A percentile compares a stretch with the other conserved stretches of the same genome.
These are phyloP conservation scores for Apostichopus japonicus DNA, from an alignment of 35 echinoderm and acorn worm species.

Conservation along the genomic window DNA sequence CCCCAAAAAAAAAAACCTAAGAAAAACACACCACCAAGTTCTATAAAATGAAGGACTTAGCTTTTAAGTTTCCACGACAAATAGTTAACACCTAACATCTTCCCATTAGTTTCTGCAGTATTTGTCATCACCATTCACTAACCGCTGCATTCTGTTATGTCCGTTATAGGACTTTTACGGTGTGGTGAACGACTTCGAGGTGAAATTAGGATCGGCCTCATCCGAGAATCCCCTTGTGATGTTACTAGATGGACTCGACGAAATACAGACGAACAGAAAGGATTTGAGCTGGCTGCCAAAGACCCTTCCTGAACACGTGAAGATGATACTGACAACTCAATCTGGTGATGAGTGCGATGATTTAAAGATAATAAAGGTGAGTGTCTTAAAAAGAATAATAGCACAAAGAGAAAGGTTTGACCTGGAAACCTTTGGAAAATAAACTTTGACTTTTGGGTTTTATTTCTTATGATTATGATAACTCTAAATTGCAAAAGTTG, in stretches of 20 bases:
- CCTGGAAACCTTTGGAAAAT: too few species aligned
- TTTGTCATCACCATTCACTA: not conserved
- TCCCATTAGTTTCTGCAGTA: not conserved
- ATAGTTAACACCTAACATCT: not conserved
- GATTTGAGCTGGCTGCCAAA: constrained; percentile 77
- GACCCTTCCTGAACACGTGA: constrained; percentile 71
- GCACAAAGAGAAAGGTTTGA: too few species aligned
- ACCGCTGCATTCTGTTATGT: constrained; percentile 27
- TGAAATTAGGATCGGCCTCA: constrained; percentile 62
- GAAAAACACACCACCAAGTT: not conserved
- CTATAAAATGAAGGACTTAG: too few species aligned
- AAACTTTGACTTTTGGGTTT: too few species aligned
- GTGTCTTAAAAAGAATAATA: not conserved
- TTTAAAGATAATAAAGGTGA: not conserved
- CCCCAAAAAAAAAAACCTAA: not conserved
- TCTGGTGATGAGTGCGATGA: not conserved
- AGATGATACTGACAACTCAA: constrained; percentile 68
- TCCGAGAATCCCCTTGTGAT: constrained; percentile 66
- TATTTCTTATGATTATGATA: too few species aligned
- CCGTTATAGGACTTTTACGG: constrained; percentile 76
- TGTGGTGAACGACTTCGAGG: constrained; percentile 81
- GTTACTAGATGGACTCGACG: constrained; percentile 81
- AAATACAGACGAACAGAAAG: constrained; percentile 59
- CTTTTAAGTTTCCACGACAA: not conserved
- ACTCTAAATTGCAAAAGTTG: too few species aligned